These are phyloP conservation scores for Aphyosemion australe DNA, from an alignment of 2,113 vertebrate species.

Conservation along the genomic window DNA sequence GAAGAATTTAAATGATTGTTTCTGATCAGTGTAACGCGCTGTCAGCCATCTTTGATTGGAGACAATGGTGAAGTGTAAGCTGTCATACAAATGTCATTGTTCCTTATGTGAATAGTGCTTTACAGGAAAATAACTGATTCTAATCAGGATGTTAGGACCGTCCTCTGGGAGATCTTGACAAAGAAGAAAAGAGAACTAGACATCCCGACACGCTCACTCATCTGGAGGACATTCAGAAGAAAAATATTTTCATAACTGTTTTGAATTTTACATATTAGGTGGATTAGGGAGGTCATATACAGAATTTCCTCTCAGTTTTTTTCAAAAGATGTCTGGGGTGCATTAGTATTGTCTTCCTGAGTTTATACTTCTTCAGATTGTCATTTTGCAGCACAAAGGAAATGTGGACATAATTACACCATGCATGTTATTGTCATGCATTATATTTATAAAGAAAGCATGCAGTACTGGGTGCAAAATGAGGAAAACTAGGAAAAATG, in stretches of 20 bases:
- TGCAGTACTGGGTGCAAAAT: no score
- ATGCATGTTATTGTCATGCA: not conserved
- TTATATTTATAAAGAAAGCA: no score
- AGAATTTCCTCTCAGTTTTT: slow-evolving; percentile 29
- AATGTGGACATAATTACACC: slow-evolving; percentile 23
- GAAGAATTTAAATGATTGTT: not conserved
- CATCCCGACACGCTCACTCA: slow-evolving; percentile 58
- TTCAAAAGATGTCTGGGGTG: slow-evolving; percentile 70
- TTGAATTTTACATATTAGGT: slow-evolving; percentile 75
- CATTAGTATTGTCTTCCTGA: slow-evolving; percentile 60
- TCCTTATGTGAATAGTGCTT: slow-evolving; percentile 14
- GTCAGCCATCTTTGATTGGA: slow-evolving; percentile 1
- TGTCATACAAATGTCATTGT: slow-evolving; percentile 4
- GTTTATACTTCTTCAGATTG: slow-evolving; percentile 56
- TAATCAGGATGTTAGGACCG: slow-evolving; percentile 48
- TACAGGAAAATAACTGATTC: slow-evolving; percentile 26
- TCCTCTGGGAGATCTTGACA: slow-evolving; percentile 55
- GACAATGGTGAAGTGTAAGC: not conserved
- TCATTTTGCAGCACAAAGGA: slow-evolving; percentile 54
- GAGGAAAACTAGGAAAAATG: no score
- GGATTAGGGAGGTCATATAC: slow-evolving; percentile 67
- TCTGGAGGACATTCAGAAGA: slow-evolving; percentile 70
- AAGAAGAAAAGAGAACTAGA: slow-evolving; percentile 46
- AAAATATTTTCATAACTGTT: slow-evolving; percentile 79
- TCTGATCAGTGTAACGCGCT: not conserved